These are phyloP conservation scores for Lutjanus argentimaculatus DNA, from an alignment of 2,797 vertebrate genomes.

Conservation along the genomic window DNA sequence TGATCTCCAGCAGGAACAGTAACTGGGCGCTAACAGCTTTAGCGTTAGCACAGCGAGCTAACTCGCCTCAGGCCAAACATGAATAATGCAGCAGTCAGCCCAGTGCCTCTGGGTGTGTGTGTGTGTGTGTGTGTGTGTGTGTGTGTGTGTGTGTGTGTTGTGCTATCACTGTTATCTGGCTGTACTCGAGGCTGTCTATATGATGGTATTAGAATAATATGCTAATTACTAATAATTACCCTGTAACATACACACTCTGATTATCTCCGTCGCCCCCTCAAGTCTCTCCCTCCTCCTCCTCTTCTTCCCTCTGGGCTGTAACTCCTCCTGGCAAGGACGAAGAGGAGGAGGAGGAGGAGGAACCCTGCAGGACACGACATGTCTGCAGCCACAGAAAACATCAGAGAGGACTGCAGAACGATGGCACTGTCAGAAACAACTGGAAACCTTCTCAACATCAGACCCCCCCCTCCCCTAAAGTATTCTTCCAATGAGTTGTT, in stretches of 20 bases:
- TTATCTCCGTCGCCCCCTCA: conserved; percentile 19
- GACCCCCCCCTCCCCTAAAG: too few species aligned
- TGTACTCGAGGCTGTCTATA: conserved; percentile 64
- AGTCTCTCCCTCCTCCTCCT: neutral
- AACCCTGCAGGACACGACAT: conserved; percentile 28
- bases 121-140: conserved; percentile 34
- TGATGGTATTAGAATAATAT: conserved; percentile 72
- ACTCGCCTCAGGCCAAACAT: conserved; percentile 70
- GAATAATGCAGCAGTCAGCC: conserved; percentile 77
- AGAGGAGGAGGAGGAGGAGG: neutral
- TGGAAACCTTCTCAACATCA: too few species aligned
- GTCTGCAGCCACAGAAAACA: conserved; percentile 24
- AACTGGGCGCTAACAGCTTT: conserved; percentile 70
- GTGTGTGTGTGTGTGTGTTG: conserved; percentile 36
- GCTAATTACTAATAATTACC: conserved; percentile 80
- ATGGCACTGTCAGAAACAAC: too few species aligned
- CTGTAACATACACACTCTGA: conserved; percentile 65
- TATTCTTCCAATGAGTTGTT: neutral
- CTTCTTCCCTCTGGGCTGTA: conserved; percentile 31
- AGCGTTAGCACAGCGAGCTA: conserved; percentile 73
- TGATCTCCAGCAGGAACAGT: conserved; percentile 66
- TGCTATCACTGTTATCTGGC: conserved; percentile 47
- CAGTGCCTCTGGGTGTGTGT: conserved; percentile 48
- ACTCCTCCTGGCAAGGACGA: conserved; percentile 48
- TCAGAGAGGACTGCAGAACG: neutral